Evolutionary conservation across 2,113 vertebrate genomes (phyloP).

Genomic region (Menura novaehollandiae): DNA sequence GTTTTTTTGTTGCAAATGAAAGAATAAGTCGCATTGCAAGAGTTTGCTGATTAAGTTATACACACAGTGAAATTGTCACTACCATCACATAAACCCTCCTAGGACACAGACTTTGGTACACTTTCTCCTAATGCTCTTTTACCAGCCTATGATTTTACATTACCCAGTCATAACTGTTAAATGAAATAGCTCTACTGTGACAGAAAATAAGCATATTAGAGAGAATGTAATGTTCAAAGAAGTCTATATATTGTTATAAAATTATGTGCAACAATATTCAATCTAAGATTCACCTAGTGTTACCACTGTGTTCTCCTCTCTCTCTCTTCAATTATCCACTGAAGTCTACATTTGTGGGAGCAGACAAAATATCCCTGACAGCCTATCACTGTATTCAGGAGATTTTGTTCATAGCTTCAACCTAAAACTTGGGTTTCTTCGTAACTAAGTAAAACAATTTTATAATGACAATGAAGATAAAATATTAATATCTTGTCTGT

Average conservation of each 20-base stretch:
- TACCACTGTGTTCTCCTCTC: neutral
- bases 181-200: neutral
- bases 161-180: neutral
- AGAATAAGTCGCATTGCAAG: neutral
- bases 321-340: neutral
- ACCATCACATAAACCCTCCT: neutral
- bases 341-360: neutral
- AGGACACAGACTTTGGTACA: neutral
- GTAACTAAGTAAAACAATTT: neutral
- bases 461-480: neutral
- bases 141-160: neutral
- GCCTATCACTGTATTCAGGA: neutral
- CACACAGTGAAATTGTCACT: neutral
- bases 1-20: neutral
- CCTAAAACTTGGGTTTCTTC: neutral
- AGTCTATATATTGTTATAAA: neutral
- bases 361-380: rapidly evolving
- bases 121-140: neutral
- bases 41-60: neutral
- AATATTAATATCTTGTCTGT: neutral
- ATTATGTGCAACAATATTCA: neutral
- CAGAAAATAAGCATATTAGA: neutral
- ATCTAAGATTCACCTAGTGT: neutral
- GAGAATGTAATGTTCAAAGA: neutral
- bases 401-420: neutral